Base-by-base conservation (phyloP, 2,797 vertebrate genomes). In the Rhynchonycteris naso region DNA sequence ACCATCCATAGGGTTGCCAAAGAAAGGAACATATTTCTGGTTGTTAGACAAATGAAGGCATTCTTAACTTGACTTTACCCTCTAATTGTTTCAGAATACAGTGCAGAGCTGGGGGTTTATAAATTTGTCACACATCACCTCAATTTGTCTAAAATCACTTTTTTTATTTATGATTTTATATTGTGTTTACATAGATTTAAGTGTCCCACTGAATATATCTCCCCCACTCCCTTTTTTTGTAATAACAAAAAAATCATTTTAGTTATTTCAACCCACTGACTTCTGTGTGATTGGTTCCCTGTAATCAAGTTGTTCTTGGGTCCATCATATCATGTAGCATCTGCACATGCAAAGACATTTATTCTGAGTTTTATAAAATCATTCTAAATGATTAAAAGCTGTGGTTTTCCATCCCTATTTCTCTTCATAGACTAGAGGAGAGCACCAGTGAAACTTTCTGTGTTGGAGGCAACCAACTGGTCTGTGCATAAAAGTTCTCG, bases 31-130 rank as follows among this genome's bases (percentile, higher is more conserved):
- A 54, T 90, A 63, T 78, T 94, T 95, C 88, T 87, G 68, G 80
- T 79, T 93, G 59, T 93, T 95, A 95, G 97, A 97, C 43, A 90
- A 94, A 97, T 94, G 54, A 66, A 84, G 1, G 0, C 79, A 54
- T 97, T 96, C 91, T 93, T 94, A 14, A 50, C n/a, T 76, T 90
- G 88, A 58, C 7, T 28, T 43, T 68, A 88, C 72, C n/a, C 74
- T 65, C 8, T 88, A 86, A 47, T 91, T 97, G 38, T 96, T 97
- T 56, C 56, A 81, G 61, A 93, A 93, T 78, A 50, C 2, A 30
- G 16, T 52, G 19, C 84, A 94, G 0, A 94, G 90, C 76, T 6
- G 8, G 1, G 11, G 24, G 61, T 16, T 94, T 97, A 3, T 93
- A 90, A 93, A 94, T 88, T 72, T 88, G 68, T 61, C 80, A 33